Evolutionary conservation across 2,797 vertebrate species (phyloP).

Genomic region (Lateolabrax maculatus): DNA sequence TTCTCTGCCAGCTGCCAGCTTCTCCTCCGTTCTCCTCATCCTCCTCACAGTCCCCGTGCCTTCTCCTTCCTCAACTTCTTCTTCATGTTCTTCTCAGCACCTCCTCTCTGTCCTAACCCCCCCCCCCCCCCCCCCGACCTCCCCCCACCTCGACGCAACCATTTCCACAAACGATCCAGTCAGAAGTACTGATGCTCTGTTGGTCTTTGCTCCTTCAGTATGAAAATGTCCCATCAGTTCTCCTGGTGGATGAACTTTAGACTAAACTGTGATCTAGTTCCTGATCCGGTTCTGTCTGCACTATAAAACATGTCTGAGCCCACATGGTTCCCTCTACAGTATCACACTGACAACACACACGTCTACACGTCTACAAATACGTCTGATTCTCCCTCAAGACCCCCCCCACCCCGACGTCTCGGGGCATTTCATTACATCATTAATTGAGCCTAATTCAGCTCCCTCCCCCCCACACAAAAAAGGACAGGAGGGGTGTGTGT

Average conservation of each 20-base stretch:
- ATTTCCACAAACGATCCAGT: background rate
- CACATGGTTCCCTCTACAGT: background rate
- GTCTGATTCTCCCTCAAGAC: background rate
- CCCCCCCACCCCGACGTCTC: background rate
- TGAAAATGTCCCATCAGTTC: background rate
- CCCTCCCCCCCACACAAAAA: conserved; percentile 55
- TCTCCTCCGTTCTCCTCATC: background rate
- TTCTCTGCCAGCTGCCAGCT: too few relatives aligned
- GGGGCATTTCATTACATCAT: conserved; percentile 90
- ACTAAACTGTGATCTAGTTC: background rate
- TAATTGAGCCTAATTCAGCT: conserved; percentile 93
- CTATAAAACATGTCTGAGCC: too few relatives aligned
- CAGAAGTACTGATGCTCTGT: too few relatives aligned
- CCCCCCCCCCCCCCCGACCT: rapidly evolving
- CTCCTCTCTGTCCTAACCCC: background rate
- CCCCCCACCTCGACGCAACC: background rate
- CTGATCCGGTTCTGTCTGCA: too few relatives aligned
- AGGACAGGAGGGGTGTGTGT: conserved; percentile 9
- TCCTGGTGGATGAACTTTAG: background rate
- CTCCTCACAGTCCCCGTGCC: too few relatives aligned
- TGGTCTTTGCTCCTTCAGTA: too few relatives aligned
- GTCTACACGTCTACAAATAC: background rate
- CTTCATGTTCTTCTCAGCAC: too few relatives aligned
- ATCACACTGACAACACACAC: background rate
- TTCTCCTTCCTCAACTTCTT: background rate